Base-by-base conservation (phyloP, 2,888 invertebrate genomes). In the Ochropleura plecta region DNA sequence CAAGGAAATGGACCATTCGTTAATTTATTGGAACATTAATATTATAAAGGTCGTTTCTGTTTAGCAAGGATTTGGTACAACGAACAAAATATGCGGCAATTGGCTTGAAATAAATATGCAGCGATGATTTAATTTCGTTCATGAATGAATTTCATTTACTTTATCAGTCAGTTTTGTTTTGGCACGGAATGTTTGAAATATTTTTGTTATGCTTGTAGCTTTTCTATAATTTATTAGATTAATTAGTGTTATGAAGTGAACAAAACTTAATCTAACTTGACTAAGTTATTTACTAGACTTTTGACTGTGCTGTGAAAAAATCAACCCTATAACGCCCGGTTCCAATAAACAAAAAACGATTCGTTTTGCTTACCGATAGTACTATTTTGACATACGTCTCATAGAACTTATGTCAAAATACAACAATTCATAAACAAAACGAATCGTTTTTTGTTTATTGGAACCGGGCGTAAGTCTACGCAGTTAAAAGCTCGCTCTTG, bases 21-120 rank as follows among this genome's bases (percentile, higher is more conserved):
- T 83, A 80, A 83, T 70, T 73, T 73, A 80, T 76, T 83, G n/a
- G 40, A 80, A 80, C 76, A 75, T 83, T 49, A 80, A 63, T 67
- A 66, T 63, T 70, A n/a, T 49, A 64, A 62, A 83, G 83, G 83
- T 69, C 78, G 65, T 59, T 67, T 62, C 9, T 68, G 59, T 76
- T 70, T 57, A 30, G 67, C 67, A 48, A 51, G 63, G 44, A 60
- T 63, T 79, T 57, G 48, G 63, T 76, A 10, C 40, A 70, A 64
- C 12, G 18, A 70, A 44, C 51, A 8, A 49, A 75, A 72, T 67
- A 73, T 62, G 53, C 64, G 20, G 60, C 16, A n/a, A 59, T 79
- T 62, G 40, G 30, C 10, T 18, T 55, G 4, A 73, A 63, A 70
- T 65, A 0, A 80, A 3, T 65, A 46, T 44, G 69, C 57, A 70